These are phyloP conservation scores for Rachycentron canadum DNA, from an alignment of 2,797 vertebrate species.

Conservation along the genomic window DNA sequence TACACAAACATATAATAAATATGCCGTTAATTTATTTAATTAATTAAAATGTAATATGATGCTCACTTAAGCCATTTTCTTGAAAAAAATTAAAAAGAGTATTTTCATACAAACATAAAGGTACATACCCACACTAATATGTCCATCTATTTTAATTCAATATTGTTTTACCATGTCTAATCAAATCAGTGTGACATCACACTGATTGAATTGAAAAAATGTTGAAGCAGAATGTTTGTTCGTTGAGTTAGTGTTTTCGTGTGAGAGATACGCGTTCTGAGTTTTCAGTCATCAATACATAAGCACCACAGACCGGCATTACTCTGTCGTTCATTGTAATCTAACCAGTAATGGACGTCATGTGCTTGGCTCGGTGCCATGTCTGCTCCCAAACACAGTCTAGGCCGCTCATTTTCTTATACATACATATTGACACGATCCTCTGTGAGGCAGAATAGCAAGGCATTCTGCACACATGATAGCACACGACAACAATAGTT, in stretches of 20 bases:
- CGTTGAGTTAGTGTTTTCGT: conserved; percentile 59
- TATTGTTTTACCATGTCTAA: conserved; percentile 65
- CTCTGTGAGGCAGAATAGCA: conserved; percentile 23
- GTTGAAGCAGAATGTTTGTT: conserved; percentile 62
- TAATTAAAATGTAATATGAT: background rate
- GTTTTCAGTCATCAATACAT: conserved; percentile 60
- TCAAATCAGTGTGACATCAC: conserved; percentile 76
- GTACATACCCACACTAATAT: conserved; percentile 51
- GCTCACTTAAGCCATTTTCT: conserved; percentile 14
- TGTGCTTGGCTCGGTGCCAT: conserved; percentile 59
- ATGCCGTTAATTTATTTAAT: conserved; percentile 22
- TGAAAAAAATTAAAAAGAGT: conserved; percentile 28
- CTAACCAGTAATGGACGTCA: conserved; percentile 72
- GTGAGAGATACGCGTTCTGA: conserved; percentile 57
- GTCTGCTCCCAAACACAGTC: conserved; percentile 21
- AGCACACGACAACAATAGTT: conserved; percentile 58
- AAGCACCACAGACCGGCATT: conserved; percentile 58
- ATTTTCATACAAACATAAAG: conserved; percentile 52
- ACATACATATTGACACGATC: conserved; percentile 18
- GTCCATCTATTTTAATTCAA: conserved; percentile 61
- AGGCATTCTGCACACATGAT: conserved; percentile 58
- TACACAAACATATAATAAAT: no score
- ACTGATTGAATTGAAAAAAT: conserved; percentile 67
- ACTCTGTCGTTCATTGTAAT: conserved; percentile 55
- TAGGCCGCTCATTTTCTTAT: conserved; percentile 11